Percentiles rank a stretch among this genome's conserved stretches.
phyloP scores from a whole-genome alignment of 2,113 vertebrate genomes.

The Microtus oregoni region DNA sequence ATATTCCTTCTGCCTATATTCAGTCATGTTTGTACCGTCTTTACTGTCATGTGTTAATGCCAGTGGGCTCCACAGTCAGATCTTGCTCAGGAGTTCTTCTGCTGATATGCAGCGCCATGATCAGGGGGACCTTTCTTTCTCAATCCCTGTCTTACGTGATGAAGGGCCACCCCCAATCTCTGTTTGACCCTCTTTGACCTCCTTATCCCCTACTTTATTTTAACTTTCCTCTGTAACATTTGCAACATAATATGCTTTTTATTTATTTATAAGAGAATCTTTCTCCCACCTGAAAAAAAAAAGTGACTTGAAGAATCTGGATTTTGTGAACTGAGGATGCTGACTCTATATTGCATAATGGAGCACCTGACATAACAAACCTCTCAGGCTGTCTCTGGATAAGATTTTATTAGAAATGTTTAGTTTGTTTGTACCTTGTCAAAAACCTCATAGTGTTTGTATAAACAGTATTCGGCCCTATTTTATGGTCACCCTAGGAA shows the following conservation, averaged over 20 bases:
- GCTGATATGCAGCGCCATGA: background rate
- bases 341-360: background rate
- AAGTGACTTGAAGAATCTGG: slow-evolving; percentile 28
- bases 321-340: background rate
- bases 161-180: background rate
- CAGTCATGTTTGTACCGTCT: background rate
- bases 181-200: background rate
- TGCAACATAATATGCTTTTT: background rate
- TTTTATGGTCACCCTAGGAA: slow-evolving; percentile 4
- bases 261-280: slow-evolving; percentile 17
- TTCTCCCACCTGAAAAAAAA: slow-evolving; percentile 10
- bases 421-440: background rate
- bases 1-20: slow-evolving; percentile 52
- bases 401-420: slow-evolving; percentile 39
- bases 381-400: slow-evolving; percentile 10
- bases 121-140: background rate
- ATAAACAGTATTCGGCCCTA: slow-evolving; percentile 20
- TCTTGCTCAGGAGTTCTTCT: background rate
- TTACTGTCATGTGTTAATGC: slow-evolving; percentile 25
- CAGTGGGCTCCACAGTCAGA: background rate
- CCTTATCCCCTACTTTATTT: background rate
- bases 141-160: background rate
- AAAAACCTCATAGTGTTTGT: slow-evolving; percentile 16
- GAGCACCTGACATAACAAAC: background rate
- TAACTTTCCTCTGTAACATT: slow-evolving; percentile 2